Base-by-base conservation (phyloP, 2,888 invertebrate species). In the Drosophila mulleri region DNA sequence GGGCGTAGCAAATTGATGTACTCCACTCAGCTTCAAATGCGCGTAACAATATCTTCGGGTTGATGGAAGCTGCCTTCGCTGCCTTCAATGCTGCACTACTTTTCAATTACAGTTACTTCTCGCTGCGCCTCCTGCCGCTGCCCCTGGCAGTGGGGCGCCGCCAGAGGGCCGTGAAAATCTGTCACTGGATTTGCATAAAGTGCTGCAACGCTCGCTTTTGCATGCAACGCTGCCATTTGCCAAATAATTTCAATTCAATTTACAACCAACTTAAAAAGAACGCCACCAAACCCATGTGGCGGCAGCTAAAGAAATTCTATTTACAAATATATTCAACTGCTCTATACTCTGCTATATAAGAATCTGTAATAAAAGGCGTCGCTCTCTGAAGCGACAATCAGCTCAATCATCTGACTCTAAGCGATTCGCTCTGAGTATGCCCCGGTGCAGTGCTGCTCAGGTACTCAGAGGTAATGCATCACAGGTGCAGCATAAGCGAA, bases 231-330 rank as follows among this genome's bases (percentile, higher is more conserved):
- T 65, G 56, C 77, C 67, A 72, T 67, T 82, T 82, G 76, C 67
- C 75, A 72, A 82, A 84, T 76, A 84, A 79, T 82, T 85, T 72
- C 71, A 79, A 84, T 82, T 82, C 72, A 69, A 75, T 81, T 83
- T 81, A 50, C 75, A 54, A 42, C 18, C 52, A 74, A 64, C 66
- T 68, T 65, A 66, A 64, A 39, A 72, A 52, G 48, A 78, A 62
- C 45, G 59, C 23, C 47, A 16, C 23, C 50, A 63, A 57, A 37
- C 2, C n/a, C 29, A 18, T 47, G 32, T 26, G 32, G 16, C 20
- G 18, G 18, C 26, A 35, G 14, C 14, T 18, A 8, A 35, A 14
- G n/a, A 35, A n/a, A 37, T n/a, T n/a, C 41, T 1, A 3, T 4
- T 26, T 18, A 47, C 1, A 16, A 2, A 8, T n/a, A 9, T 41